Percentiles rank a stretch among this genome's conserved stretches.
These are phyloP conservation scores for Sanderia malayensis DNA, from an alignment of 30 jellyfish, hydroid and myxozoan genomes.

Conservation along the genomic window DNA sequence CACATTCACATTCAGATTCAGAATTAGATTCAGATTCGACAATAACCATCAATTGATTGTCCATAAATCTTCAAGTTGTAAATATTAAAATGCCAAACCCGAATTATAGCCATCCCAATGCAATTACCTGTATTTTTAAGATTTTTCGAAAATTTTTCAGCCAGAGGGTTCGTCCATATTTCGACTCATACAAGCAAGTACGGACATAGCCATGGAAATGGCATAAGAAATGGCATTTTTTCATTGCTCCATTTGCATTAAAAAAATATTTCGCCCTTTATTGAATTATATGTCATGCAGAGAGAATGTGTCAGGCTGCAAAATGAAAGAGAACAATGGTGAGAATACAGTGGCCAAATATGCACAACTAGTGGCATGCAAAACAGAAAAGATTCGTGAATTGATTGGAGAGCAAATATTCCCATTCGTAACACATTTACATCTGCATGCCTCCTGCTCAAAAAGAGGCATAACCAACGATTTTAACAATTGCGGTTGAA, in stretches of 20 bases:
- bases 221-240: too few relatives aligned
- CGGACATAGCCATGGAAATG: slow-evolving; percentile 11
- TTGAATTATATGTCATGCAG: neutral
- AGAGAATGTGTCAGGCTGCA: too few relatives aligned
- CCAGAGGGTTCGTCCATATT: too few relatives aligned
- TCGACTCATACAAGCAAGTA: too few relatives aligned
- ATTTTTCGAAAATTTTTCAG: too few relatives aligned
- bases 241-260: slow-evolving; percentile 1
- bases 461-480: slow-evolving; percentile 6
- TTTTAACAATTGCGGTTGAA: slow-evolving; percentile 27
- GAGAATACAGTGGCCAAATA: neutral
- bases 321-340: neutral
- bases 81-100: too few relatives aligned
- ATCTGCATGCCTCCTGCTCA: neutral
- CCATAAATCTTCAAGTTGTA: too few relatives aligned
- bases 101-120: too few relatives aligned
- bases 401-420: neutral
- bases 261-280: neutral
- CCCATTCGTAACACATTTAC: neutral
- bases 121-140: too few relatives aligned
- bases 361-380: neutral
- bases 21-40: too few relatives aligned
- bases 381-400: neutral
- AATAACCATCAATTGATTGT: too few relatives aligned
- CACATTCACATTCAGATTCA: too few relatives aligned